Evolutionary conservation across 2,113 vertebrate species (phyloP).

Genomic region (Gobius niger): DNA sequence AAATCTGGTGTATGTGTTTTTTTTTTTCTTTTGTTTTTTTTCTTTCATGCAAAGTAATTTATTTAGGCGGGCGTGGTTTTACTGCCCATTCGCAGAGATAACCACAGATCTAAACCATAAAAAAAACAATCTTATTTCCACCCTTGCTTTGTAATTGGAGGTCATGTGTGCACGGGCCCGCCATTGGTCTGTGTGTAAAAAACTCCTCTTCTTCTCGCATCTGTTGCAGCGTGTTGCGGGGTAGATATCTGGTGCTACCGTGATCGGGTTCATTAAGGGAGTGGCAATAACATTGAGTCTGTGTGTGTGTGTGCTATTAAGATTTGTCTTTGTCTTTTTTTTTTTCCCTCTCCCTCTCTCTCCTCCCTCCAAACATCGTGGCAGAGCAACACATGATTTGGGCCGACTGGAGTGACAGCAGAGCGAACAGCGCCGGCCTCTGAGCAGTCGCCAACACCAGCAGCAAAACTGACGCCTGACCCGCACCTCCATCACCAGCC

Average conservation of each 20-base stretch:
- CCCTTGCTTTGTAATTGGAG: conserved; percentile 56
- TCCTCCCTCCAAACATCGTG: conserved; percentile 50
- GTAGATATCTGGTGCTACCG: conserved; percentile 52
- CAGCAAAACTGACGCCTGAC: conserved; percentile 84
- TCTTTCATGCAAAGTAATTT: conserved; percentile 26
- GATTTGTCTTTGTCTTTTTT: conserved; percentile 68
- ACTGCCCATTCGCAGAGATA: conserved; percentile 44
- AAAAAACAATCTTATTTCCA: conserved; percentile 50
- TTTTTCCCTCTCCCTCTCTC: conserved; percentile 22
- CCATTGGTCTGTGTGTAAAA: conserved; percentile 53
- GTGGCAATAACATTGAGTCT: conserved; percentile 67
- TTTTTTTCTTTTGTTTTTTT: conserved; percentile 17
- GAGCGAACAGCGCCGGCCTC: conserved; percentile 87
- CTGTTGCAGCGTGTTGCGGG: conserved; percentile 64
- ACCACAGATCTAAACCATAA: conserved; percentile 27
- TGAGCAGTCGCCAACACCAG: conserved; percentile 88
- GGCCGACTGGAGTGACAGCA: conserved; percentile 94
- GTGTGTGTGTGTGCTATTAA: conserved; percentile 68
- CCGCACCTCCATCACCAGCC: conserved; percentile 85
- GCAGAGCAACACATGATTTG: conserved; percentile 82
- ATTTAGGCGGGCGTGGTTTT: conserved; percentile 62
- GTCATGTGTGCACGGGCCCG: conserved; percentile 42
- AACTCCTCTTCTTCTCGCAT: conserved; percentile 65
- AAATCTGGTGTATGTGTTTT: conserved; percentile 5
- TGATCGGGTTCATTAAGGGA: conserved; percentile 70